Evolutionary conservation across 2,888 invertebrate genomes (phyloP).

Genomic region (Myopa tessellatipennis): DNA sequence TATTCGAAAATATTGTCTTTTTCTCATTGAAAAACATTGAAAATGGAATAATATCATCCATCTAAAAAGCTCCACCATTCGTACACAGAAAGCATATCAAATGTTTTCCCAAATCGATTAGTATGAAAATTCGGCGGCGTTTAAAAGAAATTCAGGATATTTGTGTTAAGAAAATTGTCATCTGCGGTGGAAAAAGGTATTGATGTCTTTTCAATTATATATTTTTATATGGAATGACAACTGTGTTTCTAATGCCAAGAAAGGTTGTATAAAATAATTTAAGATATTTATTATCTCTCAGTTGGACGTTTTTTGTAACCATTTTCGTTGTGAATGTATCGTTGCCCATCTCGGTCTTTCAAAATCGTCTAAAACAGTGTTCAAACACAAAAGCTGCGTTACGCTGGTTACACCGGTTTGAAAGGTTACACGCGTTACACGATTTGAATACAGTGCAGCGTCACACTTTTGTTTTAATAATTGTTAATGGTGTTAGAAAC

Average conservation of each 20-base stretch:
- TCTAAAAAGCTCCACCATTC: neutral
- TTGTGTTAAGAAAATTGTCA: conserved; percentile 47
- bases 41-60: neutral
- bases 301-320: neutral
- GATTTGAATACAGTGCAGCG: neutral
- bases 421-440: neutral
- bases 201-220: neutral
- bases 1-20: neutral
- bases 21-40: neutral
- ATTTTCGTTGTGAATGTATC: neutral
- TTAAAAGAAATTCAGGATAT: conserved; percentile 50
- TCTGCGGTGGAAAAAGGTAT: conserved; percentile 54
- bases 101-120: neutral
- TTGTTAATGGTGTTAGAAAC: neutral
- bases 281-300: neutral
- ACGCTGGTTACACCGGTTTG: neutral
- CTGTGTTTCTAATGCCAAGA: no score
- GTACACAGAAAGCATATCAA: no score
- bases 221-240: no score
- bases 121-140: conserved; percentile 54
- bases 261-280: no score
- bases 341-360: neutral
- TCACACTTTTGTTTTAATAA: neutral
- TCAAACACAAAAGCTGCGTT: neutral
- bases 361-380: neutral